Conservation (phyloP, 2,113 vertebrate genomes). For the Zeus faber region DNA sequence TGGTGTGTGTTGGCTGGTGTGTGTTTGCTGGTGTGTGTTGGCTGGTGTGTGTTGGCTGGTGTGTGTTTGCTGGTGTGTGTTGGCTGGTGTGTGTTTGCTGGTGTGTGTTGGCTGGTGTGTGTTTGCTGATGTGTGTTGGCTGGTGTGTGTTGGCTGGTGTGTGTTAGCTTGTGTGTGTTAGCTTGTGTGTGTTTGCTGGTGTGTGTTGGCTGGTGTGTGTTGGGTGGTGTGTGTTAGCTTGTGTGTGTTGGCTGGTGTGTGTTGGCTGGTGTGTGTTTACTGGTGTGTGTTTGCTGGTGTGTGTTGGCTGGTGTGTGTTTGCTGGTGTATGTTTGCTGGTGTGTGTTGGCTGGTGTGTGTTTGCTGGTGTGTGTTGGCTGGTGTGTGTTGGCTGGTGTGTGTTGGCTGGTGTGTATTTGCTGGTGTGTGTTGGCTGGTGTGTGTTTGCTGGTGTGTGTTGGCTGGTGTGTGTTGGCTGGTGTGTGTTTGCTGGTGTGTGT, state of each 20-base stretch:
- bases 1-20: too few species aligned
- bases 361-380: neutral
- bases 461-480: neutral
- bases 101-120: conserved; percentile 16
- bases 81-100: neutral
- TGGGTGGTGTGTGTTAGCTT: conserved; percentile 6
- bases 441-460: too few species aligned
- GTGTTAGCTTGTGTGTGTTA: too few species aligned
- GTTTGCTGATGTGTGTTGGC: conserved; percentile 2
- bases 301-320: neutral
- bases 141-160: conserved; percentile 21
- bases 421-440: conserved; percentile 21
- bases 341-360: too few species aligned
- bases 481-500: conserved; percentile 15
- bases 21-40: conserved; percentile 9
- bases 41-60: neutral
- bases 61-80: conserved; percentile 23
- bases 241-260: conserved; percentile 17
- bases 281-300: conserved; percentile 17
- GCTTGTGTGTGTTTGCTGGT: neutral
- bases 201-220: conserved; percentile 14
- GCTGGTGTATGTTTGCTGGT: conserved; percentile 22
- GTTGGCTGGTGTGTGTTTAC: neutral
- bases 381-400: conserved; percentile 16
- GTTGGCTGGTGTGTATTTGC: conserved; percentile 3